Evolutionary conservation across 2,797 vertebrate species (phyloP).

Genomic region (Todus mexicanus): DNA sequence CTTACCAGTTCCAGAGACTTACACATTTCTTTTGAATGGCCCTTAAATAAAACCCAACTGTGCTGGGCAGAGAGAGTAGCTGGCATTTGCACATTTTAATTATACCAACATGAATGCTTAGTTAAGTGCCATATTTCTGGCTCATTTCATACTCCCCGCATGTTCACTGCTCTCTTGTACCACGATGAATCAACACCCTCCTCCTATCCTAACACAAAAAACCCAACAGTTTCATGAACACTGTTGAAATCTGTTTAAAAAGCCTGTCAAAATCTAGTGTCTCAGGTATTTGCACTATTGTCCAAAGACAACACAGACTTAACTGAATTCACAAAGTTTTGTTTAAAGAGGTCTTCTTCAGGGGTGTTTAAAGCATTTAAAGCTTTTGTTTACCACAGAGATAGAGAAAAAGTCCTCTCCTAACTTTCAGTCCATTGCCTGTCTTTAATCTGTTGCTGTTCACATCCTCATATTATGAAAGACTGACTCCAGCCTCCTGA

Average conservation of each 20-base stretch:
- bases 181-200: neutral
- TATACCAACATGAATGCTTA: neutral
- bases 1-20: neutral
- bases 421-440: neutral
- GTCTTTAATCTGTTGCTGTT: neutral
- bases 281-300: neutral
- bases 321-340: neutral
- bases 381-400: neutral
- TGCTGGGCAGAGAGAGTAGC: neutral
- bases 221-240: neutral
- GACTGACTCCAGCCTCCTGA: neutral
- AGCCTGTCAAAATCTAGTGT: neutral
- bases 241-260: neutral
- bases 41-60: neutral
- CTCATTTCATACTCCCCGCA: neutral
- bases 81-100: neutral
- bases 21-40: neutral
- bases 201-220: neutral
- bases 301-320: neutral
- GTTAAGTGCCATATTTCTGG: neutral
- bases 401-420: neutral
- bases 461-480: neutral
- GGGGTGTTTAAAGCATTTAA: neutral
- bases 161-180: neutral
- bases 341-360: neutral